These are phyloP conservation scores for Drosophila kikkawai DNA, from an alignment of 1,140 invertebrate species.

Conservation along the genomic window DNA sequence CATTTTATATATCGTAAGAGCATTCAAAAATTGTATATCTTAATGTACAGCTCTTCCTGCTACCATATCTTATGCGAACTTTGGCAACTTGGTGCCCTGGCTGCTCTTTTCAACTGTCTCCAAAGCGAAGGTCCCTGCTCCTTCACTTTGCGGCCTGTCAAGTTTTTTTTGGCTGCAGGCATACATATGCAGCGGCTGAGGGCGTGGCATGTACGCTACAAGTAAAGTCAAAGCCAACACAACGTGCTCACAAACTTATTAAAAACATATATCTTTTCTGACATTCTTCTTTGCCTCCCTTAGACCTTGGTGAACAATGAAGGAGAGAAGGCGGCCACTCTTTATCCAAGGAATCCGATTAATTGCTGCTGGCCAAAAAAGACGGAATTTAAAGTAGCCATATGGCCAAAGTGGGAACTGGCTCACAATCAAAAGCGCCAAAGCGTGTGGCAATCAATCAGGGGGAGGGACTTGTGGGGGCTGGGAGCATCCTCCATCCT, in stretches of 20 bases:
- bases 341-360: conserved; percentile 21
- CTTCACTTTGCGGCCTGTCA: conserved; percentile 40
- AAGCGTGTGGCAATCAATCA: conserved; percentile 74
- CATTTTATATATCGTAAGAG: neutral
- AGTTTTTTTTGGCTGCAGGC: conserved; percentile 49
- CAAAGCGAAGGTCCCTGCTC: neutral
- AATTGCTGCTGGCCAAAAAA: conserved; percentile 54
- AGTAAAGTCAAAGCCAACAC: conserved; percentile 5
- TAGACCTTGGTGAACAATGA: neutral
- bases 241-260: conserved; percentile 39
- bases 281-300: neutral
- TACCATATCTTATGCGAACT: conserved; percentile 34
- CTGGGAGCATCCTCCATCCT: conserved; percentile 13
- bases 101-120: conserved; percentile 29
- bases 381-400: conserved; percentile 62
- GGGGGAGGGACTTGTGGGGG: neutral
- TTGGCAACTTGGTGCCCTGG: conserved; percentile 42
- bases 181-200: conserved; percentile 15
- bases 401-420: conserved; percentile 58
- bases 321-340: neutral
- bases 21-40: neutral
- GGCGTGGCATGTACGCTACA: conserved; percentile 24
- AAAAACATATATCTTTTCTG: conserved; percentile 32
- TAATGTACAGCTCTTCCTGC: neutral
- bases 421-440: conserved; percentile 67